Conservation (phyloP, 2,797 vertebrate species). For the Ateles fusciceps region DNA sequence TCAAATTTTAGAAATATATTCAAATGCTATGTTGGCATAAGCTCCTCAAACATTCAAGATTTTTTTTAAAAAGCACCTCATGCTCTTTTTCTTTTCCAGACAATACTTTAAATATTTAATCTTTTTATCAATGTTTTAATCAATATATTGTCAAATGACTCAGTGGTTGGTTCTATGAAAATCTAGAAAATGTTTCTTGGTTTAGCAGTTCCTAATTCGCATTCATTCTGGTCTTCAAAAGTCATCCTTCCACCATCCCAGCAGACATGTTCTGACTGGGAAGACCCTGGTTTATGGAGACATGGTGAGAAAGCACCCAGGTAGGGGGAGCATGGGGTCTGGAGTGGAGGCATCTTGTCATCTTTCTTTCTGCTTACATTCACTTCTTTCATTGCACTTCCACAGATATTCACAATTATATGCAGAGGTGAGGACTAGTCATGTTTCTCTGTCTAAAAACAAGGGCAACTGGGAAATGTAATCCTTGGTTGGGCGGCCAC, state of each 20-base stretch:
- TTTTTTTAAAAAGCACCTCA: neutral
- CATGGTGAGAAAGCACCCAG: neutral
- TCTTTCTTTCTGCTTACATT: neutral
- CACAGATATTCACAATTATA: neutral
- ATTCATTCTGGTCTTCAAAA: neutral
- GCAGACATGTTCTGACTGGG: neutral
- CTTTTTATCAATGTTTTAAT: neutral
- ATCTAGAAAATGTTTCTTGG: neutral
- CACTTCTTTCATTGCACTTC: neutral
- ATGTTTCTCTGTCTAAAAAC: neutral
- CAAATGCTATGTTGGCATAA: neutral
- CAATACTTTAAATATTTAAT: neutral
- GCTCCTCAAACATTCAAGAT: neutral
- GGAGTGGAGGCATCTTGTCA: neutral
- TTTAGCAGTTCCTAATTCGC: neutral
- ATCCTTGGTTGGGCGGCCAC: neutral
- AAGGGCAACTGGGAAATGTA: neutral
- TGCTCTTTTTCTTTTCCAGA: neutral
- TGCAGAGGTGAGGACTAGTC: neutral
- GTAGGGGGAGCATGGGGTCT: neutral
- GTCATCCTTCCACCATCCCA: neutral
- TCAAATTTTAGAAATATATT: constrained; percentile 16
- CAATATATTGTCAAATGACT: neutral
- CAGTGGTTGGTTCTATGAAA: neutral
- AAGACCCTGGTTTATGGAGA: neutral